Base-by-base conservation (phyloP, 2,888 invertebrate species). In the Craniophora ligustri region DNA sequence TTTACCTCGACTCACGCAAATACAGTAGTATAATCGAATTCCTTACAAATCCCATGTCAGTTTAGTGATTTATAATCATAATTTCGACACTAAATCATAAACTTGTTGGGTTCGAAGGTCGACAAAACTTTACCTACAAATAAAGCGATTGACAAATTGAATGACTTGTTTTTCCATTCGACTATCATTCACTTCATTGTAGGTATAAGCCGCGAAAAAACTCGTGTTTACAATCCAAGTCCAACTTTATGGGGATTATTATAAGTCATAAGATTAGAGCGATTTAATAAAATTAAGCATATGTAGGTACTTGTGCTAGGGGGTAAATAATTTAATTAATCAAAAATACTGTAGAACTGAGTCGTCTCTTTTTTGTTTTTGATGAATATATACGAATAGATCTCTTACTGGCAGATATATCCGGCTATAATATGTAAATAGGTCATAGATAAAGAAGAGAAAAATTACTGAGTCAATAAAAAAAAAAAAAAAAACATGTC, bases 141-240 rank as follows among this genome's bases (percentile, higher is more conserved):
- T 82, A 82, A 80, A 79, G 71, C 76, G 75, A 83, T 84, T 84
- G 85, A 84, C 82, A 87, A 75, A 78, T 65, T 67, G 70, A 72
- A 81, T 79, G 84, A 86, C 84, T 87, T 87, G 86, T 86, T 88
- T 88, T 85, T 84, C 84, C 72, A 60, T 63, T 72, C 68, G 72
- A 66, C 68, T 79, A 81, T 83, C 84, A 80, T 82, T 84, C 86
- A 83, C 82, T 81, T 46, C 42, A 81, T 80, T 80, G 77, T 84
- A 26, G 26, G 26, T 26, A 75, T 65, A 74, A 72, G 65, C 77
- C 78, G 81, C 77, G 81, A 83, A 83, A 79, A 81, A 79, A 84
- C 78, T 79, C 84, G 74, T 88, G 87, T 88, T 88, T 88, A 89
- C 87, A 87, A 85, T 82, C 78, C 75, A 75, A 77, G 77, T 78